Evolutionary conservation across 2,888 invertebrate species (phyloP), one percentile per base, ranked within the genome.

Genomic region (Aelia acuminata): DNA sequence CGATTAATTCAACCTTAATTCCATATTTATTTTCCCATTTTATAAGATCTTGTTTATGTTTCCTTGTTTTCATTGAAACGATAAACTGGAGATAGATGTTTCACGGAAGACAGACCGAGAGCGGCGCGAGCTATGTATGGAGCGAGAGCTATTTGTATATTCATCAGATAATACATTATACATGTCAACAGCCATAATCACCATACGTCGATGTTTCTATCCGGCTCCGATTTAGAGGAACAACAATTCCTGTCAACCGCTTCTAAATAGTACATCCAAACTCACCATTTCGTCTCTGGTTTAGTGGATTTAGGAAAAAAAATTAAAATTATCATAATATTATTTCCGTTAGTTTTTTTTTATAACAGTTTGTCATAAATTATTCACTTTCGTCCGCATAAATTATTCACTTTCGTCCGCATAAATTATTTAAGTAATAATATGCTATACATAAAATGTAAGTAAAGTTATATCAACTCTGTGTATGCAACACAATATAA

Each of bases 171-270:
- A 80, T 80, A 80, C 80, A 80, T 80, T 80, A 80, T 80, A 80
- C 80, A 80, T 80, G 80, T 80, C 80, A 80, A 43, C 80, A 47
- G 31, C 63, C 11, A 20, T 80, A 39, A 80, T 80, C 80, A 43
- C 43, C 80, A 80, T 80, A 80, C 80, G 80, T 80, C 80, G 13
- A 80, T 80, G 80, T 47, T 47, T 80, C 80, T 80, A 80, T 80
- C 43, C 43, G 80, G n/a, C 43, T n/a, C 43, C 39, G 80, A 80
- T 80, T 80, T 80, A 43, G 80, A 80, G 43, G n/a, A 39, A 80
- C 80, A 47, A 80, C 80, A 43, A 80, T 80, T 43, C 18, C 43
- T 43, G n/a, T 80, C 63, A 70, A 70, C 63, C 63, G 63, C 18
- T 35, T 35, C 31, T 70, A 70, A 70, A 70, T 70, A 35, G 7